Base-by-base conservation (phyloP, 2,888 invertebrate genomes). In the Dexiosoma caninum region DNA sequence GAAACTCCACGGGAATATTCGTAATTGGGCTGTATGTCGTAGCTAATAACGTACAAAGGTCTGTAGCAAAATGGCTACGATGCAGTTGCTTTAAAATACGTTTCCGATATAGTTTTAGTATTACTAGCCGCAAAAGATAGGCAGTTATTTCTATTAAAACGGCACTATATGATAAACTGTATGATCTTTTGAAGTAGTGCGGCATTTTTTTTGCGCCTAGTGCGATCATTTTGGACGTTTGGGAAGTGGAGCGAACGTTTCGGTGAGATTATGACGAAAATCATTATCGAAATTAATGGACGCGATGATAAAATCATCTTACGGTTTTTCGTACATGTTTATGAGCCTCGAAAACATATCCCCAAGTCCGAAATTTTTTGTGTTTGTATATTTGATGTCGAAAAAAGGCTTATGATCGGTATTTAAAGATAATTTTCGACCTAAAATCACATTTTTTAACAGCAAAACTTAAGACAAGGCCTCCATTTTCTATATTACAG, bases 401-500 rank as follows among this genome's bases (percentile, higher is more conserved):
- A n/a, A n/a, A n/a, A n/a, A n/a, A n/a, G n/a, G 44, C 5, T 55
- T 55, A 12, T 59, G 46, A 9, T 49, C 35, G 6, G 35, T n/a
- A 12, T 71, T 60, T 19, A 81, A 32, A 1, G 35, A 53, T 42
- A 78, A 72, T 21, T 81, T 64, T 6, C 82, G 16, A 1, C 78
- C 78, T 40, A 67, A 71, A 0, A 70, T 1, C 59, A 59, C 51
- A 27, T 16, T 69, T 67, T 49, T 23, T 51, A 9, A 83, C 76
- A 3, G 27, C 27, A 27, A 27, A 27, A 27, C 3, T 27, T 27
- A 27, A 6, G 5, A 69, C 79, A 9, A 82, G 10, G 0, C 80
- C 82, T 14, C 78, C 80, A 37, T 57, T 57, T 6, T 81, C 80
- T 2, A 74, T 75, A 12, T 77, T 76, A 42, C 72, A 77, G 44